Evolutionary conservation across 2,888 invertebrate species (phyloP), one percentile per base, ranked within the genome.

Genomic region (Alloscopus bannaensis): DNA sequence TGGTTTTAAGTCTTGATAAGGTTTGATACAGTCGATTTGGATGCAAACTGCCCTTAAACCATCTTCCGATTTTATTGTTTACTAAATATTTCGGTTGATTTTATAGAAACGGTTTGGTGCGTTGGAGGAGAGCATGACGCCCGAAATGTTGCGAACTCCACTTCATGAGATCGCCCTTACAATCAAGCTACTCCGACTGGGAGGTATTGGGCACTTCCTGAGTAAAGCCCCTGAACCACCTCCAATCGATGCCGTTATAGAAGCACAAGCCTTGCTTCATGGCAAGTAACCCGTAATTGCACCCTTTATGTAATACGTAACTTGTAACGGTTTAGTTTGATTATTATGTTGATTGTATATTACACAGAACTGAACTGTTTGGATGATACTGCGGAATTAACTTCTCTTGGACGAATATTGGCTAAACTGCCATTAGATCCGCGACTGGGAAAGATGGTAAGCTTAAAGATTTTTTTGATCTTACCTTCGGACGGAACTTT

Each of bases 81-180:
- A n/a, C n/a, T n/a, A n/a, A n/a, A n/a, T n/a, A n/a, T n/a, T n/a
- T n/a, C n/a, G n/a, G n/a, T n/a, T n/a, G 4, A 47, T n/a, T 55
- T 55, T 22, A 24, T 40, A 59, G 50, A 62, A 94, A 0, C 90
- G 95, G 20, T 94, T 88, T 88, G 90, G 91, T 0, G 91, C 91
- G 70, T 89, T 96, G 62, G 96, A 96, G 2, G 94, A 98, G 86
- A 96, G 98, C 87, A 93, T 95, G 88, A 96, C 97, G 0, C 98
- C 99, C 0, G 99, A 99, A 90, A 99, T 99, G 92, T 97, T 99
- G 90, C 91, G 99, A 68, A 98, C 98, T 0, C 99, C 99, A 0
- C 89, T 99, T 18, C 98, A 99, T 87, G 98, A 99, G 88, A 90
- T 99, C 71, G 96, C 97, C 0, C 90, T 99, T 68, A 94, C 95